A percentile compares a stretch with the other conserved stretches of the same genome.
phyloP scores from a whole-genome alignment of 1,140 invertebrate genomes.

The Sarcophaga bullata region DNA sequence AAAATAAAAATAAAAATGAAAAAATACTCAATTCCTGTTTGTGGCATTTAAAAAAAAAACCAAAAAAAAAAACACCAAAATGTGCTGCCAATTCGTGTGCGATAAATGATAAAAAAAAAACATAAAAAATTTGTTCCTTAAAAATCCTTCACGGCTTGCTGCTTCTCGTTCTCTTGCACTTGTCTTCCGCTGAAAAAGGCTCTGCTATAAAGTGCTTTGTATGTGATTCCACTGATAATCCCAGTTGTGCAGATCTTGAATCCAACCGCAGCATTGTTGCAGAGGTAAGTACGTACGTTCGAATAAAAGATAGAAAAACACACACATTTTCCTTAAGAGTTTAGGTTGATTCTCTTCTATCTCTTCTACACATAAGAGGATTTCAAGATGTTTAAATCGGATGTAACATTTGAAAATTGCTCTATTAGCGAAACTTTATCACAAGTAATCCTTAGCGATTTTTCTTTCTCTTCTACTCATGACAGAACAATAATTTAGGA shows the following conservation, averaged over 20 bases:
- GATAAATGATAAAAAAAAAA: background rate
- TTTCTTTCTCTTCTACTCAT: too few relatives aligned
- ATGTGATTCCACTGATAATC: conserved; percentile 83
- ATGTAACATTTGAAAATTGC: too few relatives aligned
- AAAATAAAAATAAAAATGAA: background rate
- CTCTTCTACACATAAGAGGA: too few relatives aligned
- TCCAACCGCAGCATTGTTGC: conserved; percentile 57
- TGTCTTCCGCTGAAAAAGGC: conserved; percentile 44
- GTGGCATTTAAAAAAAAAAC: background rate
- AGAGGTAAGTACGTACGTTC: conserved; percentile 55
- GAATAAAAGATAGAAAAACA: too few relatives aligned
- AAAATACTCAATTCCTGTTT: background rate
- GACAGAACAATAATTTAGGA: too few relatives aligned
- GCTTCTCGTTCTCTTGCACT: background rate
- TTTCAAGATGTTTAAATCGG: too few relatives aligned
- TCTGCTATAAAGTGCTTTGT: conserved; percentile 77
- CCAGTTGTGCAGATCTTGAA: conserved; percentile 70
- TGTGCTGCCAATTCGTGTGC: background rate
- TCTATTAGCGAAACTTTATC: too few relatives aligned
- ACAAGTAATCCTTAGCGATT: too few relatives aligned
- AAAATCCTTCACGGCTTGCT: background rate
- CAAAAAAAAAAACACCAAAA: background rate
- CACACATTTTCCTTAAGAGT: too few relatives aligned
- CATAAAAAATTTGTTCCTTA: background rate
- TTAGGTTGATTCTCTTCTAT: too few relatives aligned